Percentiles rank a stretch among this genome's conserved stretches.
phyloP scores from a whole-genome alignment of 2,113 vertebrate genomes.

The Oceanites oceanicus region DNA sequence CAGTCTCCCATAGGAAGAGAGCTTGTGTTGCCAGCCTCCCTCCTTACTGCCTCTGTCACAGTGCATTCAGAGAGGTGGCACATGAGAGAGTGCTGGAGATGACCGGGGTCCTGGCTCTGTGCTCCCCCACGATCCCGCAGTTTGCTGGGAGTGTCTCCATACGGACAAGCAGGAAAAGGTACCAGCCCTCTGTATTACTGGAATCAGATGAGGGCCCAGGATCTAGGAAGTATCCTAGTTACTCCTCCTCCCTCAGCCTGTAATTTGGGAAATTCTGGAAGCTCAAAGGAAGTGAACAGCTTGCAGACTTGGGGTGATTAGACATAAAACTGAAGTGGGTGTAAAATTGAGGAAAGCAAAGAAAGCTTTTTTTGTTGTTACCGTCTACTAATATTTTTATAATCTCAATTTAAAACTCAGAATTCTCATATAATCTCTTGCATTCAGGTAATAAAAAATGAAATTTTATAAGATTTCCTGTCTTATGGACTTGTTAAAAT shows the following conservation, averaged over 20 bases:
- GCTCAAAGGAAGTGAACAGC: neutral
- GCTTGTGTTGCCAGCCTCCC: neutral
- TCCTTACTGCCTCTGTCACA: neutral
- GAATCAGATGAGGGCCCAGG: neutral
- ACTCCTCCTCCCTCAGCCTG: neutral
- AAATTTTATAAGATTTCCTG: neutral
- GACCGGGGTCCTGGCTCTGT: neutral
- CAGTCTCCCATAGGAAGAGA: neutral
- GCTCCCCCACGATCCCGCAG: rapidly evolving
- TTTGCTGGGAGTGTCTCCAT: neutral
- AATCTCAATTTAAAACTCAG: neutral
- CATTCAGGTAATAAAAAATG: neutral
- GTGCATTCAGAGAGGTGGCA: neutral
- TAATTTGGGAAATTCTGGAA: neutral
- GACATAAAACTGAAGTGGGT: neutral
- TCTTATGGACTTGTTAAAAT: neutral
- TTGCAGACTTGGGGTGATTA: neutral
- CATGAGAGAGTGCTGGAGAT: neutral
- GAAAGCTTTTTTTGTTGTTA: neutral
- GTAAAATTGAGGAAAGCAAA: neutral
- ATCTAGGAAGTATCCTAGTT: neutral
- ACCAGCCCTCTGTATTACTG: neutral
- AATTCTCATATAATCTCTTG: neutral
- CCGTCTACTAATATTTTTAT: neutral
- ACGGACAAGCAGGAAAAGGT: neutral